Evolutionary conservation across 2,113 vertebrate genomes (phyloP).

Genomic region (Trematomus loennbergii): DNA sequence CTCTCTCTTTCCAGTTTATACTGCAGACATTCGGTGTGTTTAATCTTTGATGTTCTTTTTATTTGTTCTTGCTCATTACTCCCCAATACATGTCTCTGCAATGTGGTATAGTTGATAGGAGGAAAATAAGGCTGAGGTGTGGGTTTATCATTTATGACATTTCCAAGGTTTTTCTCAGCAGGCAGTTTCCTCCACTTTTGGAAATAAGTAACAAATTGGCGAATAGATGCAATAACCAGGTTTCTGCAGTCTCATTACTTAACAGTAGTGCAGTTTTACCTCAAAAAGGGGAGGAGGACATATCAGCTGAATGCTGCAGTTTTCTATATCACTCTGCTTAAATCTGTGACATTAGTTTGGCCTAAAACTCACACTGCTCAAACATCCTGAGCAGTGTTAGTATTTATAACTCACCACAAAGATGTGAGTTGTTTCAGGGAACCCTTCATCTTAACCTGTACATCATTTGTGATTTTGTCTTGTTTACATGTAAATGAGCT

Average conservation of each 20-base stretch:
- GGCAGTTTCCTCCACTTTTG: conserved; percentile 14
- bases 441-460: not conserved
- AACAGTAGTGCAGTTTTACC: not conserved
- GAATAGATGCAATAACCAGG: conserved; percentile 7
- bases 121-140: not conserved
- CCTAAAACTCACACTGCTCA: not conserved
- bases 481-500: not conserved
- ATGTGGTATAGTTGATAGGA: not conserved
- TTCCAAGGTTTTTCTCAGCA: not conserved
- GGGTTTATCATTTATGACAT: conserved; percentile 13
- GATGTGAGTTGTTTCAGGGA: not conserved
- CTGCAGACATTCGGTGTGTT: not conserved
- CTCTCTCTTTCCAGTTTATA: not conserved
- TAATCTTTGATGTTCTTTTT: not conserved
- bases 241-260: conserved; percentile 12
- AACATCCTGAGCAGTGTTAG: not conserved
- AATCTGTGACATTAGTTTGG: not conserved
- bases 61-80: conserved; percentile 28
- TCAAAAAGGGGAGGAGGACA: not conserved
- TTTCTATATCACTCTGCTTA: not conserved
- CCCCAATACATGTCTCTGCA: conserved; percentile 16
- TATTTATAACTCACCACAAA: not conserved
- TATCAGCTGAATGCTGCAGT: not conserved
- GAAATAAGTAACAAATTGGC: conserved; percentile 14
- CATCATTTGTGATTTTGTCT: not conserved